Evolutionary conservation across 2,113 vertebrate genomes (phyloP), one percentile per base, ranked within the genome.

Genomic region (Crotalus viridis): DNA sequence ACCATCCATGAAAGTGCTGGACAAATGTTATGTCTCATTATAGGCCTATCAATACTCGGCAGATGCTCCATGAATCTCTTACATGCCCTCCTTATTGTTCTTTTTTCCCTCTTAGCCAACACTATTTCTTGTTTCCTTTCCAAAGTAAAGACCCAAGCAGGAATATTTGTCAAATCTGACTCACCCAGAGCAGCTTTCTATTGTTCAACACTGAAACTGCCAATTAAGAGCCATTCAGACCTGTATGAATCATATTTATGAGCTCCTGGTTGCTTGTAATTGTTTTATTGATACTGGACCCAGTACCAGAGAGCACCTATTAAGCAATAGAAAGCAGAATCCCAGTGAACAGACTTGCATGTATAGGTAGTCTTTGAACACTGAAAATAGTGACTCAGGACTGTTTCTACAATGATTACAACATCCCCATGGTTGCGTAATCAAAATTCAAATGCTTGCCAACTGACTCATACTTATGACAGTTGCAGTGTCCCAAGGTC

Each of bases 81-180:
- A 85, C 54, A 52, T 12, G 21, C 8, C 4, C 91, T 69, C 59
- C 69, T 81, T 81, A 39, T 81, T 81, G 69, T 81, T 81, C 33
- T 39, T 81, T 90, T 90, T 91, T 24, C 48, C 3, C 0, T 0
- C 5, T 93, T 85, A 89, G 85, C 9, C 17, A 89, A 24, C 48
- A 93, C 85, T 95, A 92, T 89, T 95, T 95, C 94, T 89, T 92
- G 2, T 95, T 96, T 92, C 91, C 91, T 39, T 22, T 56, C 54
- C 91, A 94, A 93, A 87, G 85, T 43, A 91, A 91, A 94, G 90
- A 88, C 1, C 0, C 15, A 6, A 10, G 26, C 64, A 46, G 48
- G 43, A 91, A 43, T 48, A 4, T 89, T 94, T 95, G 74, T 56
- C 54, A 52, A 57, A 19, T 91, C 89, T 74, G 91, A 91, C 90